A percentile compares a stretch with the other conserved stretches of the same genome.
Evolutionary conservation across 2,888 invertebrate genomes (phyloP).

Genomic region (Napeogenes sylphis): DNA sequence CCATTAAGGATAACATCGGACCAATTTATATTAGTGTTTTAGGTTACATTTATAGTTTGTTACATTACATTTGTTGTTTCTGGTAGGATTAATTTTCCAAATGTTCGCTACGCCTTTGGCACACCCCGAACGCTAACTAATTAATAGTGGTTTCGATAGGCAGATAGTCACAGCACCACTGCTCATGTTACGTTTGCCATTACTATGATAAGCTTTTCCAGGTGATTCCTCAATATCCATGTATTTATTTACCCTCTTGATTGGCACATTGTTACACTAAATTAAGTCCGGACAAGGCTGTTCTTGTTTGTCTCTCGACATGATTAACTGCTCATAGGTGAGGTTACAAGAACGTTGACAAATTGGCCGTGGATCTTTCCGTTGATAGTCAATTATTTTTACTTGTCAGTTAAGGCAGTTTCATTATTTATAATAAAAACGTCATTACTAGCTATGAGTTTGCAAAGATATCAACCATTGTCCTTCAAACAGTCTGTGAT

Average conservation of each 20-base stretch:
- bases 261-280: slow-evolving; percentile 45
- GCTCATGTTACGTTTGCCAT: slow-evolving; percentile 64
- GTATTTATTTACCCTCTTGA: slow-evolving; percentile 52
- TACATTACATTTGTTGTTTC: slow-evolving; percentile 31
- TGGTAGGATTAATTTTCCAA: slow-evolving; percentile 73
- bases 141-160: slow-evolving; percentile 72
- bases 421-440: slow-evolving; percentile 22
- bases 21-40: slow-evolving; percentile 55
- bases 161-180: slow-evolving; percentile 38
- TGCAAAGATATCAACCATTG: slow-evolving; percentile 10
- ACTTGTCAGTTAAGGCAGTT: slow-evolving; percentile 28
- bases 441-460: slow-evolving; percentile 17
- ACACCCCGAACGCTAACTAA: slow-evolving; percentile 63
- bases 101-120: slow-evolving; percentile 70
- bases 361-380: slow-evolving; percentile 37
- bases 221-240: slow-evolving; percentile 35
- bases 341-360: slow-evolving; percentile 38
- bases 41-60: not conserved
- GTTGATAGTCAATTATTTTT: slow-evolving; percentile 30
- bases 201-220: slow-evolving; percentile 53
- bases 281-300: slow-evolving; percentile 45
- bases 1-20: slow-evolving; percentile 51
- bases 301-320: slow-evolving; percentile 45
- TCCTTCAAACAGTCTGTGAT: slow-evolving; percentile 9
- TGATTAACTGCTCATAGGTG: slow-evolving; percentile 44